Conservation (phyloP, 1,140 invertebrate species). For the Tetragnatha versicolor region DNA sequence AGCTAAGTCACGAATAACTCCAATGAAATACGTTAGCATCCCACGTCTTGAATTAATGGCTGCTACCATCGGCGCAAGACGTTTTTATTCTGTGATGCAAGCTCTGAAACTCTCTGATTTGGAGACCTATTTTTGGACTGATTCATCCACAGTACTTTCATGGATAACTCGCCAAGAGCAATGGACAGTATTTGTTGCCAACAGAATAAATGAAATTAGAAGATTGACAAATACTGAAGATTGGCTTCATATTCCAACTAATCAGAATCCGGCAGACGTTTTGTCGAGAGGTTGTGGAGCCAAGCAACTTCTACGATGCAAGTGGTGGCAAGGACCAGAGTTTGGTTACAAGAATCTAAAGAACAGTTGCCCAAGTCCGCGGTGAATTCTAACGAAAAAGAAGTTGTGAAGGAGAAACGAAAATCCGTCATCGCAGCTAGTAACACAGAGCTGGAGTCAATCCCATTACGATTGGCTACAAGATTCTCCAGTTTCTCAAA, state of each 20-base stretch:
- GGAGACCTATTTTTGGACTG: constrained; percentile 27
- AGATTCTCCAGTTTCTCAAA: neutral
- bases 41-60: constrained; percentile 22
- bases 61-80: neutral
- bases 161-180: constrained; percentile 12
- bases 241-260: constrained; percentile 5
- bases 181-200: constrained; percentile 22
- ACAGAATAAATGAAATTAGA: constrained; percentile 25
- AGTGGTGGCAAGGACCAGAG: constrained; percentile 14
- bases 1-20: constrained; percentile 24
- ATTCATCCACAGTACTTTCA: constrained; percentile 14
- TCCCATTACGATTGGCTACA: neutral
- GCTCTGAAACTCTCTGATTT: constrained; percentile 2
- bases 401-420: constrained; percentile 7
- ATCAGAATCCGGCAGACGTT: constrained; percentile 16
- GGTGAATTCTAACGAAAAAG: constrained; percentile 1
- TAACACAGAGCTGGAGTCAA: neutral
- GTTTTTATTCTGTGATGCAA: neutral
- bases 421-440: neutral
- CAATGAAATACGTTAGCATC: neutral
- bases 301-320: neutral
- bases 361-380: neutral
- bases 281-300: constrained; percentile 2
- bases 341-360: neutral
- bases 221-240: constrained; percentile 3